A percentile compares a stretch with the other conserved stretches of the same genome.
Evolutionary conservation across 1,140 invertebrate species (phyloP).

Genomic region (Musca vetustissima): DNA sequence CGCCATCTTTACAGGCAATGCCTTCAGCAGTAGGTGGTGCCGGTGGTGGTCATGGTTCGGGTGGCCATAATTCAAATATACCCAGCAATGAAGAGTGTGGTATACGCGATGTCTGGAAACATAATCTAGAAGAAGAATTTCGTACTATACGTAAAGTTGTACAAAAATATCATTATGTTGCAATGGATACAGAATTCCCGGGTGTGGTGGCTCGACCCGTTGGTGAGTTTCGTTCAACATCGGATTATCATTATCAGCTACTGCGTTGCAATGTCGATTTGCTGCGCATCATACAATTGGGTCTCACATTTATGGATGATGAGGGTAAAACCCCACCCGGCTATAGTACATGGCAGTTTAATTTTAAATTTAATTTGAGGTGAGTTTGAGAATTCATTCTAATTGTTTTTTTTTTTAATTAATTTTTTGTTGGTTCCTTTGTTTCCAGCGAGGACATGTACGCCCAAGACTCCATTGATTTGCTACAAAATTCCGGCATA

Average conservation of each 20-base stretch:
- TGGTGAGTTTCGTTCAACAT: conserved; percentile 92
- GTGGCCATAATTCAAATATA: conserved; percentile 39
- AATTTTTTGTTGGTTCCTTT: not conserved
- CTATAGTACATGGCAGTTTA: conserved; percentile 96
- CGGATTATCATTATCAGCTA: conserved; percentile 95
- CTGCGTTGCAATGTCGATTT: conserved; percentile 95
- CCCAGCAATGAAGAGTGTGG: conserved; percentile 82
- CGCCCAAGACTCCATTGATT: conserved; percentile 96
- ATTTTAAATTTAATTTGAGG: conserved; percentile 95
- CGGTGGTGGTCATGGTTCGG: conserved; percentile 38
- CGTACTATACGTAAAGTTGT: conserved; percentile 89
- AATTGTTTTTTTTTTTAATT: not conserved
- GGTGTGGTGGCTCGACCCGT: conserved; percentile 96
- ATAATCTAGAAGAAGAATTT: conserved; percentile 97
- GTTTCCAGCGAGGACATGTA: conserved; percentile 91
- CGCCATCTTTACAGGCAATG: conserved; percentile 45
- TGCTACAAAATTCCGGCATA: conserved; percentile 93
- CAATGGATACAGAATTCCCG: conserved; percentile 99
- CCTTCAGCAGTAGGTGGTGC: conserved; percentile 54
- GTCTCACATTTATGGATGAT: conserved; percentile 94
- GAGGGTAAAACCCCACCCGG: conserved; percentile 88
- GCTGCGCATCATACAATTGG: conserved; percentile 92
- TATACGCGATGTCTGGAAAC: conserved; percentile 96
- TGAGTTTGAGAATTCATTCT: conserved; percentile 58
- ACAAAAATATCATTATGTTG: conserved; percentile 93